These are phyloP conservation scores for Xenentodon cancila DNA, from an alignment of 2,797 vertebrate genomes.

Conservation along the genomic window DNA sequence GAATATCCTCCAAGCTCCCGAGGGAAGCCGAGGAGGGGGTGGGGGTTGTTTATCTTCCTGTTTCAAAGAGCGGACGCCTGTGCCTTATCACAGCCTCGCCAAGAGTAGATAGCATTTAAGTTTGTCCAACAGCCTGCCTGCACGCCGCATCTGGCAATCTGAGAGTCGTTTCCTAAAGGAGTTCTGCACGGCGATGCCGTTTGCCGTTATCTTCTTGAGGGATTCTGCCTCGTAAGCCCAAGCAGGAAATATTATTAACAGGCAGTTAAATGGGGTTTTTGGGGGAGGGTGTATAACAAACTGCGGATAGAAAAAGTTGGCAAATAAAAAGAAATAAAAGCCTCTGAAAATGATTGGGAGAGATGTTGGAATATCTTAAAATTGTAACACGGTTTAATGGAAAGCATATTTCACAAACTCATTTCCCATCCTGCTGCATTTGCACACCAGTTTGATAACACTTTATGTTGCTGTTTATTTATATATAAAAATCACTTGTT, in stretches of 20 bases:
- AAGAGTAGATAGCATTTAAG: constrained; percentile 70
- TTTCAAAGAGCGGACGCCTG: constrained; percentile 74
- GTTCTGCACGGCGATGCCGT: constrained; percentile 52
- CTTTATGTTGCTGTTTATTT: neutral
- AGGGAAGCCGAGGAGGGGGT: constrained; percentile 41
- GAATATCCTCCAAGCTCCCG: constrained; percentile 61
- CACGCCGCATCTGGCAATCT: constrained; percentile 66
- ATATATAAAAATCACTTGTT: no score
- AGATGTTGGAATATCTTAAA: constrained; percentile 19
- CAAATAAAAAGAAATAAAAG: constrained; percentile 42
- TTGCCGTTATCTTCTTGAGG: constrained; percentile 64
- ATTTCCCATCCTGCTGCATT: constrained; percentile 5
- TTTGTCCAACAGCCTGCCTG: constrained; percentile 61
- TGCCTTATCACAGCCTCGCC: constrained; percentile 72
- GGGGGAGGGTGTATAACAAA: constrained; percentile 19
- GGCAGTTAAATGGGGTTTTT: constrained; percentile 51
- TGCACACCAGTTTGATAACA: constrained; percentile 3
- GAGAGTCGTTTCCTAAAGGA: constrained; percentile 65
- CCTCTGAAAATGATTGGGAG: constrained; percentile 10
- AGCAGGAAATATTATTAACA: constrained; percentile 66
- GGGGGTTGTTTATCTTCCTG: constrained; percentile 73
- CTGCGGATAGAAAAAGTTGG: constrained; percentile 36
- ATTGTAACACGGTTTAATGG: constrained; percentile 11
- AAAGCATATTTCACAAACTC: neutral
- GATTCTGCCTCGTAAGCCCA: constrained; percentile 56